Percentiles rank a stretch among this genome's conserved stretches.
Evolutionary conservation across 2,888 invertebrate genomes (phyloP).

Genomic region (Notodonta dromedarius): DNA sequence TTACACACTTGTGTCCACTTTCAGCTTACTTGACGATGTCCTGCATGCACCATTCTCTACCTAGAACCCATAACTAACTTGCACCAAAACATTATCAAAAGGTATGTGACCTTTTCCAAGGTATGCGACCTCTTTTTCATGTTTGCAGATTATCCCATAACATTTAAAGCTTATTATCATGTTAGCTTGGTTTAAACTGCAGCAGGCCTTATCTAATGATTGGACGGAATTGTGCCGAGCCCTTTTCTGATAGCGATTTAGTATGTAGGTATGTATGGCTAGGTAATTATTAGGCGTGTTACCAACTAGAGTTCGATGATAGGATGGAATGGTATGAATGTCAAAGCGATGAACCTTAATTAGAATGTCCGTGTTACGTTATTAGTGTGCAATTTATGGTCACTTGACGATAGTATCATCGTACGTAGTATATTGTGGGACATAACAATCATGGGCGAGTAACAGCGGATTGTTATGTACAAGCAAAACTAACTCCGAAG

Average conservation of each 20-base stretch:
- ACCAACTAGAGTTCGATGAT: slow-evolving; percentile 75
- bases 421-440: slow-evolving; percentile 44
- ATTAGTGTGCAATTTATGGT: slow-evolving; percentile 79
- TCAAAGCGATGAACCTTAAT: slow-evolving; percentile 84
- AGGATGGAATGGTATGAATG: slow-evolving; percentile 82
- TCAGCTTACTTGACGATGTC: slow-evolving; percentile 74
- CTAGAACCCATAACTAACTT: slow-evolving; percentile 83
- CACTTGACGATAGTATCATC: slow-evolving; percentile 61
- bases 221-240: slow-evolving; percentile 70
- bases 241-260: slow-evolving; percentile 80
- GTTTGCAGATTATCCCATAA: slow-evolving; percentile 61
- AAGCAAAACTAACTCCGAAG: slow-evolving; percentile 75
- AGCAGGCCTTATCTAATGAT: slow-evolving; percentile 76
- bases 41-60: slow-evolving; percentile 83
- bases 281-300: slow-evolving; percentile 76
- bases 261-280: slow-evolving; percentile 59
- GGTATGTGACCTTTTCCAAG: too few species aligned
- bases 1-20: slow-evolving; percentile 80
- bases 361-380: slow-evolving; percentile 82
- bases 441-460: slow-evolving; percentile 59
- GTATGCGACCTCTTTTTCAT: slow-evolving; percentile 53
- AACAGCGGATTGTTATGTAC: slow-evolving; percentile 66
- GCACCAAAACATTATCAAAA: slow-evolving; percentile 70
- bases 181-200: slow-evolving; percentile 73
- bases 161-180: slow-evolving; percentile 69